A percentile compares a stretch with the other conserved stretches of the same genome.
Conservation (phyloP, 2,888 invertebrate species). For the Keiferia lycopersicella region DNA sequence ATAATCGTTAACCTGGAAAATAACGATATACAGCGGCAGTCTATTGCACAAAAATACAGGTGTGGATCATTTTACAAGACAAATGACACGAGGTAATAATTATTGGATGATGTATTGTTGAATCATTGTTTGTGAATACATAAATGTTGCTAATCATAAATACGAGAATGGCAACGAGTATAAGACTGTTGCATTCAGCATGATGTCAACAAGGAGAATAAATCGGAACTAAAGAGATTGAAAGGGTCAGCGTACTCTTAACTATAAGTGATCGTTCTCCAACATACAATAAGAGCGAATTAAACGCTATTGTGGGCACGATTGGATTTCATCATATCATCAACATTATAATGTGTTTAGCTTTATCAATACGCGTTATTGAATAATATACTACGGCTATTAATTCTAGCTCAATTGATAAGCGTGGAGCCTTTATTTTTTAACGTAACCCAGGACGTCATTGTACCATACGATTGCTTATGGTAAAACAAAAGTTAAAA, state of each 20-base stretch:
- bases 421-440: neutral
- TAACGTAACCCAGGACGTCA: neutral
- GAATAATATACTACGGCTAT: slow-evolving; percentile 31
- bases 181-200: too few species aligned
- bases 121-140: too few species aligned
- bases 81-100: slow-evolving; percentile 1
- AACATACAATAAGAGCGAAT: slow-evolving; percentile 63
- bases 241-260: slow-evolving; percentile 67
- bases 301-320: slow-evolving; percentile 48
- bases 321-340: slow-evolving; percentile 45
- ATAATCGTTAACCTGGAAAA: neutral
- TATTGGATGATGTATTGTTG: neutral
- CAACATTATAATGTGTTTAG: slow-evolving; percentile 40
- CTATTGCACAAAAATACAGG: neutral
- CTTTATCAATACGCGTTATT: slow-evolving; percentile 40
- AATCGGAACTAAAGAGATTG: slow-evolving; percentile 55
- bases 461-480: too few species aligned
- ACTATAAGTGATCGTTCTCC: slow-evolving; percentile 56
- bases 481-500: neutral
- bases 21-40: neutral
- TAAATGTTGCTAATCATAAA: too few species aligned
- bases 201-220: slow-evolving; percentile 47
- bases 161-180: too few species aligned
- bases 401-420: neutral
- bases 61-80: neutral